Percentiles rank a stretch among this genome's conserved stretches.
Conservation (phyloP, 2,888 invertebrate species). For the Macaria liturata region DNA sequence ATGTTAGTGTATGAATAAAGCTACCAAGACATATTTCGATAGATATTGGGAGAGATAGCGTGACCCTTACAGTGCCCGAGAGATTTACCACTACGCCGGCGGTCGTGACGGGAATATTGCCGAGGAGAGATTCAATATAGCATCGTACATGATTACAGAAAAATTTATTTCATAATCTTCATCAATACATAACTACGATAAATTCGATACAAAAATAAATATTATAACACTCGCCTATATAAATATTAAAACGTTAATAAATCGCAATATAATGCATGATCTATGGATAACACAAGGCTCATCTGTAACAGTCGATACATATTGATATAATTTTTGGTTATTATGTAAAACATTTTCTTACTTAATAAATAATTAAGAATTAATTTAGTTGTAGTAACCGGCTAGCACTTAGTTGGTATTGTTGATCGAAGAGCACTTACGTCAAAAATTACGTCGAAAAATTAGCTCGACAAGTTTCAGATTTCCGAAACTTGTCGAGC, state of each 20-base stretch:
- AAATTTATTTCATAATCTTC: slow-evolving; percentile 55
- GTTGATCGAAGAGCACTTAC: no score
- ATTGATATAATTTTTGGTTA: neutral
- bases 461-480: no score
- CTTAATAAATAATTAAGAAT: no score
- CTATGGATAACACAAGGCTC: slow-evolving; percentile 11
- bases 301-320: neutral
- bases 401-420: no score
- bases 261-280: slow-evolving; percentile 34
- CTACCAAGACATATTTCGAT: slow-evolving; percentile 20
- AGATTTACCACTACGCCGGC: slow-evolving; percentile 14
- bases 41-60: slow-evolving; percentile 21
- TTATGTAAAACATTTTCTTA: neutral
- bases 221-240: slow-evolving; percentile 57
- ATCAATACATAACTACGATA: slow-evolving; percentile 57
- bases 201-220: slow-evolving; percentile 71
- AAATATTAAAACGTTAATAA: slow-evolving; percentile 40
- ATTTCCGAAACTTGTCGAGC: no score
- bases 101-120: slow-evolving; percentile 22
- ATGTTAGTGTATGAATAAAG: slow-evolving; percentile 23
- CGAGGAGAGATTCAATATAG: slow-evolving; percentile 30
- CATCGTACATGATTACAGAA: slow-evolving; percentile 37
- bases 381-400: no score
- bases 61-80: slow-evolving; percentile 19
- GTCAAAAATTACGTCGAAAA: no score